A percentile compares a stretch with the other conserved stretches of the same genome.
phyloP scores from a whole-genome alignment of 2,797 vertebrate species.

The Clarias platycephalus region DNA sequence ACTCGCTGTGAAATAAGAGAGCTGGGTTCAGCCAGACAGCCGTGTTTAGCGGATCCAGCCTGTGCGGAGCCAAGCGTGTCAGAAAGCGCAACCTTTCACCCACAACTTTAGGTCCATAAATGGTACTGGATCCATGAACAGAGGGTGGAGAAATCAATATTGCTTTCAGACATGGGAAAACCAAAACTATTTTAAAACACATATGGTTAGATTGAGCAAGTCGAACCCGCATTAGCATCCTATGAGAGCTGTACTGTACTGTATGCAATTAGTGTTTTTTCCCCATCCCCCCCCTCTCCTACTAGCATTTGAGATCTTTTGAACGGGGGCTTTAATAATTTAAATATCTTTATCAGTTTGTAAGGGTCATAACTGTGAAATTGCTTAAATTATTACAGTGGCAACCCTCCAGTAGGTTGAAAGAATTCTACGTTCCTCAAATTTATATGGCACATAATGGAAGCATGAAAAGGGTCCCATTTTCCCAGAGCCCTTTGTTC shows the following conservation, averaged over 20 bases:
- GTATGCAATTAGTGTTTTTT: background rate
- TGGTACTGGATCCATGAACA: conserved; percentile 3
- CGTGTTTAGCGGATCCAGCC: background rate
- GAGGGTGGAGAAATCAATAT: conserved; percentile 19
- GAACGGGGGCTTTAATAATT: background rate
- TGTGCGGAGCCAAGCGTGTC: background rate
- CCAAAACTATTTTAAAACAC: background rate
- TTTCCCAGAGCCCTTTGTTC: too few relatives aligned
- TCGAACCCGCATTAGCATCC: background rate
- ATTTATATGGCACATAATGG: too few relatives aligned
- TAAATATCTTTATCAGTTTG: background rate
- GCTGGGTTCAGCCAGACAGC: background rate
- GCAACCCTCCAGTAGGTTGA: too few relatives aligned
- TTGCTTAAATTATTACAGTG: too few relatives aligned
- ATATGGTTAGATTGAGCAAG: background rate
- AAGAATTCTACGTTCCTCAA: too few relatives aligned
- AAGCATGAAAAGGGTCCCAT: too few relatives aligned
- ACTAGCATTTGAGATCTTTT: background rate
- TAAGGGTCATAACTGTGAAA: background rate
- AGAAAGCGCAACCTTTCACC: conserved; percentile 11
- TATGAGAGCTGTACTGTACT: background rate
- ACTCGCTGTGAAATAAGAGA: background rate
- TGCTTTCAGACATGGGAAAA: conserved; percentile 7
- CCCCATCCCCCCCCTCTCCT: too few relatives aligned
- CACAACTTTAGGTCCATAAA: conserved; percentile 29